A percentile compares a stretch with the other conserved stretches of the same genome.
These are phyloP conservation scores for Cottoperca gobio DNA, from an alignment of 2,797 vertebrate genomes.

Conservation along the genomic window DNA sequence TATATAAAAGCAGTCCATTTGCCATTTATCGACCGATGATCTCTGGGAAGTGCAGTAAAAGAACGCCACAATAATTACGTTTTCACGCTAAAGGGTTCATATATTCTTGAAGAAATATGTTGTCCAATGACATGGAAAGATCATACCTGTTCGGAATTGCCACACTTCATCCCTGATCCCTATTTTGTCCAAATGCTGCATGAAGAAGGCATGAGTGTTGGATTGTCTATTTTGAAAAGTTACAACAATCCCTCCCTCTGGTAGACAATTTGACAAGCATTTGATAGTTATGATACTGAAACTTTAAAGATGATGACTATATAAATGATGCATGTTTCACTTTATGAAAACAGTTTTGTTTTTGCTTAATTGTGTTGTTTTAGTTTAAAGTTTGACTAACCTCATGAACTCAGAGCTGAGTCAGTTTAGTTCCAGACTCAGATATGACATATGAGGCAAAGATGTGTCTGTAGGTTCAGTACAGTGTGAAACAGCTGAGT, in stretches of 20 bases:
- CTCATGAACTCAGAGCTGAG: neutral
- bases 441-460: conserved; percentile 23
- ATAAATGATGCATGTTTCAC: neutral
- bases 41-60: neutral
- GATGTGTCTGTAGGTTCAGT: conserved; percentile 27
- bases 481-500: conserved; percentile 49
- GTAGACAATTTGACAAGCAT: neutral
- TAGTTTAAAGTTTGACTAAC: neutral
- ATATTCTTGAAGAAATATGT: neutral
- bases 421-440: conserved; percentile 11
- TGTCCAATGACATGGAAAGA: neutral
- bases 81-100: neutral
- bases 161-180: neutral
- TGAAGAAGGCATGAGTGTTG: neutral
- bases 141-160: neutral
- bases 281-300: neutral
- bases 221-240: neutral
- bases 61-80: neutral
- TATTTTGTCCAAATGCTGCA: neutral
- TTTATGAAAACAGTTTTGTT: neutral
- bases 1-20: no score
- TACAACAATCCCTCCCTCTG: neutral
- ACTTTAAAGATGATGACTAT: neutral
- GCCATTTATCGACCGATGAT: no score
- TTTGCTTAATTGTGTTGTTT: neutral